These are phyloP conservation scores for Drosophila ambigua DNA, from an alignment of 1,140 invertebrate species.

Conservation along the genomic window DNA sequence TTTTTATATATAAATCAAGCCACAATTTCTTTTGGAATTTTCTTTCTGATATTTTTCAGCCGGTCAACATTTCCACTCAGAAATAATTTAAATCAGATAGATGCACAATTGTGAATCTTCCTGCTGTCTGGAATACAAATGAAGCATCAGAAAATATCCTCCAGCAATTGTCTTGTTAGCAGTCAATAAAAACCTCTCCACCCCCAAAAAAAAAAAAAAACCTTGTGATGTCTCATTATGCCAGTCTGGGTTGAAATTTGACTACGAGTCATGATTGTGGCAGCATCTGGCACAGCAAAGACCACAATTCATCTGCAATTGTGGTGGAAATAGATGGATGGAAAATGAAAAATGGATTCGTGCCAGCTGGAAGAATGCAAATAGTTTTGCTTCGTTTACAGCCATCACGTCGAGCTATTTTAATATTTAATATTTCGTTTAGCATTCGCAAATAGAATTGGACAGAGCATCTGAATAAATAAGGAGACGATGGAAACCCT, in stretches of 20 bases:
- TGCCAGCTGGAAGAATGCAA: constrained; percentile 34
- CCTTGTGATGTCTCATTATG: constrained; percentile 51
- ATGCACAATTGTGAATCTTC: constrained; percentile 32
- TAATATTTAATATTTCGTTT: constrained; percentile 55
- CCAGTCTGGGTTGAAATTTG: constrained; percentile 37
- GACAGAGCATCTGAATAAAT: constrained; percentile 14
- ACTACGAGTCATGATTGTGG: constrained; percentile 35
- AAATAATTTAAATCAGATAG: constrained; percentile 48
- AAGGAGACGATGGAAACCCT: not conserved
- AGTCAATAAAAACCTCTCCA: constrained; percentile 31
- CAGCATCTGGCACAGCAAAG: constrained; percentile 39
- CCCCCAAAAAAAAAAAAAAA: constrained; percentile 3
- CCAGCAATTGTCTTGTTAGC: constrained; percentile 44
- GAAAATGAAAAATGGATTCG: constrained; percentile 31
- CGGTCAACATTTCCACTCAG: too few relatives aligned
- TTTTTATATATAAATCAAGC: too few relatives aligned
- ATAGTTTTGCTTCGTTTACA: constrained; percentile 11
- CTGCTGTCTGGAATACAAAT: constrained; percentile 48
- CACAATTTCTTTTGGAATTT: too few relatives aligned
- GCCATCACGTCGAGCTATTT: constrained; percentile 37
- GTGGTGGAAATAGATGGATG: constrained; percentile 34
- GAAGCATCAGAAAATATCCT: constrained; percentile 35
- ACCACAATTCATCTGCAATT: constrained; percentile 48
- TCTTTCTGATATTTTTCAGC: too few relatives aligned
- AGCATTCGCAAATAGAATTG: constrained; percentile 9